Percentiles rank a stretch among this genome's conserved stretches.
phyloP scores from a whole-genome alignment of 2,888 invertebrate species.

The Rugalucina vietnamica region DNA sequence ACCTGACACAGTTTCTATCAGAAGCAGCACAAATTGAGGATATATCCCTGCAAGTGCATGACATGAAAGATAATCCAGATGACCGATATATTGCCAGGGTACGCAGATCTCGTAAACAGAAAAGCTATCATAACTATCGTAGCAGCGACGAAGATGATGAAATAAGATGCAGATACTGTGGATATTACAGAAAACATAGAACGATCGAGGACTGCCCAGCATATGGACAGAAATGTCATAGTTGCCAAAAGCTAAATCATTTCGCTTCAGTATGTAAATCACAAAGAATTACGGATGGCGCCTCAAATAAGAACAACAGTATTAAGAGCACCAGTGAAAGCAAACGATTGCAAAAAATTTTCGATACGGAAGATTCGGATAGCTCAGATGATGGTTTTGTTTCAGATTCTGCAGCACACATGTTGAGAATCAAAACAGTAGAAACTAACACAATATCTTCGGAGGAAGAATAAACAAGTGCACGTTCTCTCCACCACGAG shows the following conservation, averaged over 20 bases:
- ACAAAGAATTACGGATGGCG: not conserved
- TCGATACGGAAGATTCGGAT: not conserved
- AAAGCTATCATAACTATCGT: not conserved
- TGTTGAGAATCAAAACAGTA: not conserved
- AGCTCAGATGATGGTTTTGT: not conserved
- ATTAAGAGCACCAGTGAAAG: not conserved
- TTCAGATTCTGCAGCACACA: conserved; percentile 8
- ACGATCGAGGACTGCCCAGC: conserved; percentile 2
- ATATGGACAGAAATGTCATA: conserved; percentile 2
- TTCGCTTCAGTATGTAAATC: not conserved
- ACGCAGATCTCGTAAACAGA: not conserved
- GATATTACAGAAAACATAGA: not conserved
- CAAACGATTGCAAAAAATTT: not conserved
- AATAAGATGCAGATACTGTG: not conserved
- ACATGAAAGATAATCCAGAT: not conserved
- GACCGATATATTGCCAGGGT: conserved; percentile 1
- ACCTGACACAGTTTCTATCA: not conserved
- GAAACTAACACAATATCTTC: not conserved
- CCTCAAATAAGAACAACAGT: not conserved
- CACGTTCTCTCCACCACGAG: not conserved
- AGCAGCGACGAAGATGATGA: not conserved
- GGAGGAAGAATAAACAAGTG: not conserved
- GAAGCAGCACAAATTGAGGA: conserved; percentile 27
- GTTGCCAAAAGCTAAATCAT: not conserved
- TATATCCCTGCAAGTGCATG: not conserved